A percentile compares a stretch with the other conserved stretches of the same genome.
phyloP scores from a whole-genome alignment of 2,113 vertebrate genomes.

The Oenanthe melanoleuca region DNA sequence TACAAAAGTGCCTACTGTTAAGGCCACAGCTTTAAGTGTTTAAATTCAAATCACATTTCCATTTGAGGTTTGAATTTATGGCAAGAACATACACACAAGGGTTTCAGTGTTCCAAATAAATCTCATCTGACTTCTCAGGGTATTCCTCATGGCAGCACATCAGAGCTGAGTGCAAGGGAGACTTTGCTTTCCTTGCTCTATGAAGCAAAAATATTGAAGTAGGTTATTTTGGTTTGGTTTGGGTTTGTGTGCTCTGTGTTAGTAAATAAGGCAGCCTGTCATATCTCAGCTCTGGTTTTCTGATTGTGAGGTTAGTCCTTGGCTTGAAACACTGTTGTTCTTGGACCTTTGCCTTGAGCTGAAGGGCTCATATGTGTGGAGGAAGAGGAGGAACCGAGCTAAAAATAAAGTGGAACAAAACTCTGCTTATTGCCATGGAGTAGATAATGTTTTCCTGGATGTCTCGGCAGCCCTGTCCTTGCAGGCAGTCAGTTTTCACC shows the following conservation, averaged over 20 bases:
- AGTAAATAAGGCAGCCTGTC: conserved; percentile 47
- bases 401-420: conserved; percentile 66
- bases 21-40: conserved; percentile 63
- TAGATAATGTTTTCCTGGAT: conserved; percentile 22
- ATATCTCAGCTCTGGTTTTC: conserved; percentile 18
- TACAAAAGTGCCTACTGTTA: conserved; percentile 85
- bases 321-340: conserved; percentile 17
- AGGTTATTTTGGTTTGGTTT: conserved; percentile 16
- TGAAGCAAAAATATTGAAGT: conserved; percentile 9
- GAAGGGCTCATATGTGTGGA: neutral
- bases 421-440: conserved; percentile 2
- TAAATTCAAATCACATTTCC: conserved; percentile 77
- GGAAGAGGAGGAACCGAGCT: conserved; percentile 17
- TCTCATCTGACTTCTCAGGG: conserved; percentile 52
- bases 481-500: neutral
- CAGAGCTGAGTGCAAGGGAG: conserved; percentile 5
- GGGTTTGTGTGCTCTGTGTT: conserved; percentile 30
- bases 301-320: conserved; percentile 31
- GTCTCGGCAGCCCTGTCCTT: neutral
- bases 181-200: neutral
- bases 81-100: conserved; percentile 64
- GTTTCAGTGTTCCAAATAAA: conserved; percentile 64
- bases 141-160: conserved; percentile 55
- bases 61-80: conserved; percentile 70
- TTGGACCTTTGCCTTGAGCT: conserved; percentile 55